Percentiles rank a stretch among this genome's conserved stretches.
These are phyloP conservation scores for Pimpla rufipes DNA, from an alignment of 2,888 invertebrate genomes.

Conservation along the genomic window DNA sequence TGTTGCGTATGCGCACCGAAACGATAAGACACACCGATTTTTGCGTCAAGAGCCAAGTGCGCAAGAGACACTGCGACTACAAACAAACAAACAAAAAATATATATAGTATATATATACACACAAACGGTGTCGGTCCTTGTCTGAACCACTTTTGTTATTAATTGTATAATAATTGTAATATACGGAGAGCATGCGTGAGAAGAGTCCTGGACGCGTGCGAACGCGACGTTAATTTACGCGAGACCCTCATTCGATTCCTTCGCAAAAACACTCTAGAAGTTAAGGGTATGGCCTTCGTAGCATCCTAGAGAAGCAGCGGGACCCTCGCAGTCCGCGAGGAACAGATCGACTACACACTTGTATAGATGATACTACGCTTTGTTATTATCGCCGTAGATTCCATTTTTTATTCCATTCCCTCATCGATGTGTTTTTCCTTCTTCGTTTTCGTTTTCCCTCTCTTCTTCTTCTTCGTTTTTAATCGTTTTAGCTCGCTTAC, in stretches of 20 bases:
- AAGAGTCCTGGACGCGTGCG: constrained; percentile 52
- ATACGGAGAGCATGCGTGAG: constrained; percentile 69
- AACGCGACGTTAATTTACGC: constrained; percentile 37
- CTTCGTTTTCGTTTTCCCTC: constrained; percentile 65
- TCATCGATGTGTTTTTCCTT: constrained; percentile 64
- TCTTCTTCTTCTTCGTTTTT: constrained; percentile 40
- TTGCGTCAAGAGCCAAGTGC: constrained; percentile 11
- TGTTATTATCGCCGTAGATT: constrained; percentile 72
- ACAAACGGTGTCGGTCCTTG: constrained; percentile 37
- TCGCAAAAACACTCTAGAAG: constrained; percentile 61
- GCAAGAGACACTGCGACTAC: constrained; percentile 31
- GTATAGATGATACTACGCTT: constrained; percentile 71
- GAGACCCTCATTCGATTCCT: constrained; percentile 47
- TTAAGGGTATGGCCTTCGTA: constrained; percentile 75
- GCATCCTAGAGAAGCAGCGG: constrained; percentile 68
- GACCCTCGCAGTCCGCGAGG: constrained; percentile 39
- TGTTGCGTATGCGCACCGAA: constrained; percentile 34
- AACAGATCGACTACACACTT: constrained; percentile 64
- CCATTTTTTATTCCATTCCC: constrained; percentile 48
- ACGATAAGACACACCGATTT: constrained; percentile 16
- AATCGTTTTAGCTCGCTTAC: constrained; percentile 41
- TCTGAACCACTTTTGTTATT: constrained; percentile 72
- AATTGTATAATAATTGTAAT: constrained; percentile 76
- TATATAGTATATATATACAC: constrained; percentile 19
- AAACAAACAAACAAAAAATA: constrained; percentile 18